Conservation (phyloP, 2,797 vertebrate species). For the Sorex maritimensis region DNA sequence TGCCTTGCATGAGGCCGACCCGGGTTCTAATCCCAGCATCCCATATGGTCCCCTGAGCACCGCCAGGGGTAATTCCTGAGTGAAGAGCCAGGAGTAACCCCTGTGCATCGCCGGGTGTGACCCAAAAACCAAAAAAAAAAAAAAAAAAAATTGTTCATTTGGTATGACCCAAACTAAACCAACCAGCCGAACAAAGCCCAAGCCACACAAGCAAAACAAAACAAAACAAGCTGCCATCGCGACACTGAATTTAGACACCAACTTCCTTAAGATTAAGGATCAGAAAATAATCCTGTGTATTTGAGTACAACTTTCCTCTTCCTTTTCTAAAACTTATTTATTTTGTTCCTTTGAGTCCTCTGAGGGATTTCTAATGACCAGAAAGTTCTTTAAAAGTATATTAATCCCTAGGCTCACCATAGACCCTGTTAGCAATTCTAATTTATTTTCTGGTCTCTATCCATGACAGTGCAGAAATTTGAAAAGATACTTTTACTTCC, state of each 20-base stretch:
- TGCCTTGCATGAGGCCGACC: too few species aligned
- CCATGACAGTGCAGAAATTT: not conserved
- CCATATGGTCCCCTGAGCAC: too few species aligned
- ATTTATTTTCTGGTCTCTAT: not conserved
- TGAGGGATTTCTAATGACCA: slow-evolving; percentile 8
- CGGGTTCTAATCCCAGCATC: too few species aligned
- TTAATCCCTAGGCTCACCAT: not conserved
- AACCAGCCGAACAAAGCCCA: too few species aligned
- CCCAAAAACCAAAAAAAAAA: too few species aligned
- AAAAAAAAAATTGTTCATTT: too few species aligned
- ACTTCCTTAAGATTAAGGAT: slow-evolving; percentile 53
- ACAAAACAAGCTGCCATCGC: too few species aligned
- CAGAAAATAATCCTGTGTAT: not conserved
- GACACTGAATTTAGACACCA: slow-evolving; percentile 21
- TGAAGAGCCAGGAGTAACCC: too few species aligned
- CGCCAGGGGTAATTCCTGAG: too few species aligned
- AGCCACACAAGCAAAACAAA: too few species aligned
- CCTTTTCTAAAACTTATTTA: slow-evolving; percentile 46
- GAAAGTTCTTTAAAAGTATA: slow-evolving; percentile 18
- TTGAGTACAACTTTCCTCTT: slow-evolving; percentile 44
- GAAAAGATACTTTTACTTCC: slow-evolving; percentile 28
- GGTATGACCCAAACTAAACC: too few species aligned
- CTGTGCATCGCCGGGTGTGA: too few species aligned
- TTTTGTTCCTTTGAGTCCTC: not conserved
- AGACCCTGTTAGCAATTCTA: not conserved